Base-by-base conservation (phyloP, 1,140 invertebrate genomes). In the Drosophila nannoptera region DNA sequence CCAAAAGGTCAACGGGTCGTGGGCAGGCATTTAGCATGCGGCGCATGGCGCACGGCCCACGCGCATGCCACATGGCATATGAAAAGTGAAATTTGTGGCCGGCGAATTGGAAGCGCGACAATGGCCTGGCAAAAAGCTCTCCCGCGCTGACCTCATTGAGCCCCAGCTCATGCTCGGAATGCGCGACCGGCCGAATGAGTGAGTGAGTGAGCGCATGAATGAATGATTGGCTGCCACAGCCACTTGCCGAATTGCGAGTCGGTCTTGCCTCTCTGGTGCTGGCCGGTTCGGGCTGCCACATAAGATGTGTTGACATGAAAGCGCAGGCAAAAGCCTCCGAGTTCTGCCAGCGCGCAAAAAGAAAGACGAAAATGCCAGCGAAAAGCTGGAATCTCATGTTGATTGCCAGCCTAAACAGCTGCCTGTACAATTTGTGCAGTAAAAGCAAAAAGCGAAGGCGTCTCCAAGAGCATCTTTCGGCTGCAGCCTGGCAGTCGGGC, bases 251-350 rank as follows among this genome's bases (percentile, higher is more conserved):
- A 70, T 81, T 66, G 62, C 68, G 62, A 65, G 68, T 53, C 46
- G 49, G 58, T 45, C 45, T 68, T 72, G 36, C 52, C 46, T 50
- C 22, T 22, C 22, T 2, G 48, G 7, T 50, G 46, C 29, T 14
- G 56, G 55, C 56, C 58, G 55, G 69, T 61, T 72, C 65, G 1
- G 16, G 56, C 60, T 64, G 49, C 42, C 77, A 80, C 52, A 78
- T 78, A 63, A 83, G 73, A 83, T 69, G 68, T 84, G 78, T 83
- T 84, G 78, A 81, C 78, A 83, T 58, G 69, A 72, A 70, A 66
- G 62, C 75, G 69, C 74, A 70, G 42, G 66, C 42, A 45, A 11
- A 49, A 54, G 53, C 49, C 49, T 8, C 64, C 36, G 56, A 61
- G 55, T 66, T 40, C 43, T 52, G 16, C 22, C 22, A 22, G 22